These are phyloP conservation scores for Drosophila nigrodunni DNA, from an alignment of 1,140 invertebrate genomes.

Conservation along the genomic window DNA sequence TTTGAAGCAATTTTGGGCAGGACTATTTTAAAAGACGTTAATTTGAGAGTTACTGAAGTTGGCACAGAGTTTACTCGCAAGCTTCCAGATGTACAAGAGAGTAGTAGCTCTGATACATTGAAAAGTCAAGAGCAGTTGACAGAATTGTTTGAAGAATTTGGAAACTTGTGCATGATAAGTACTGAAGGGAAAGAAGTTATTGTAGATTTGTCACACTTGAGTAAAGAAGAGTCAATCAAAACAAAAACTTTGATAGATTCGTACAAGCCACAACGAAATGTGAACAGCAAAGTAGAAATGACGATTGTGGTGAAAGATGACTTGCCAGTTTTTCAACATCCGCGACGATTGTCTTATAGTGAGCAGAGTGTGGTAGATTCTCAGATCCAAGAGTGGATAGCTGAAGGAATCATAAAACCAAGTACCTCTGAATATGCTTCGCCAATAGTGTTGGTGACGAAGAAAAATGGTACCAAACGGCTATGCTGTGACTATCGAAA, in stretches of 20 bases:
- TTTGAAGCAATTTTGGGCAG: slow-evolving; percentile 27
- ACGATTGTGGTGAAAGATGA: slow-evolving; percentile 49
- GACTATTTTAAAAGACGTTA: slow-evolving; percentile 7
- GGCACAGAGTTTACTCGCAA: slow-evolving; percentile 2
- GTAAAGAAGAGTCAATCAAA: neutral
- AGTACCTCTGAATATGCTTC: slow-evolving; percentile 6
- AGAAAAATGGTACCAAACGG: neutral
- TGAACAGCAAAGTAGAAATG: slow-evolving; percentile 20
- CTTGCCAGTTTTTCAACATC: slow-evolving; percentile 61
- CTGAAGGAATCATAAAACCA: slow-evolving; percentile 25
- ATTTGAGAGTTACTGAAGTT: neutral
- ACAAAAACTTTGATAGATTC: neutral
- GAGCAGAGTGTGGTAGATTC: slow-evolving; percentile 46
- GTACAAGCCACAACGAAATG: neutral
- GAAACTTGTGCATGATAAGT: too few species aligned
- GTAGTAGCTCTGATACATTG: too few species aligned
- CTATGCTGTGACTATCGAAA: slow-evolving; percentile 4
- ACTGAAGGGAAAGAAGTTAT: neutral
- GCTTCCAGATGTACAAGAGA: too few species aligned
- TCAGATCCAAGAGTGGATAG: slow-evolving; percentile 54
- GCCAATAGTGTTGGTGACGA: neutral
- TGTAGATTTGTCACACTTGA: neutral
- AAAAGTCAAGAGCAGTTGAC: too few species aligned
- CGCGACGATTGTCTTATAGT: slow-evolving; percentile 49
- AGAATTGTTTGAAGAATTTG: too few species aligned